A percentile compares a stretch with the other conserved stretches of the same genome.
phyloP scores from a whole-genome alignment of 1,140 invertebrate genomes.

The Papilio dardanus region DNA sequence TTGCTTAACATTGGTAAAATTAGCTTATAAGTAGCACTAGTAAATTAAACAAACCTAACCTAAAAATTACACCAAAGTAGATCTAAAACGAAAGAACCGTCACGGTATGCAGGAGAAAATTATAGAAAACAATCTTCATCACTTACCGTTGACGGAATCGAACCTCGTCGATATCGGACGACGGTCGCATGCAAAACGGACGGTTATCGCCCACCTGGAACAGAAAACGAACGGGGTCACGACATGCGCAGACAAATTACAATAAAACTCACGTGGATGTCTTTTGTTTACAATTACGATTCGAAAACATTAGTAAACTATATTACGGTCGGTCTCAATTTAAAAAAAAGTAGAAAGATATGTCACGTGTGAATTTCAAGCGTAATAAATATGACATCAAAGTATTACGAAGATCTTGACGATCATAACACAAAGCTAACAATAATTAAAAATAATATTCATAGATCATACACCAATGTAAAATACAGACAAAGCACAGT shows the following conservation, averaged over 20 bases:
- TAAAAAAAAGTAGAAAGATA: too few species aligned
- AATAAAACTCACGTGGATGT: background rate
- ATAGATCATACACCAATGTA: too few species aligned
- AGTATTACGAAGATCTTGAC: too few species aligned
- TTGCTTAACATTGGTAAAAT: too few species aligned
- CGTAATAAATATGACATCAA: too few species aligned
- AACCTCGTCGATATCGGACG: constrained; percentile 48
- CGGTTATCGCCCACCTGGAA: constrained; percentile 56
- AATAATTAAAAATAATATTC: too few species aligned
- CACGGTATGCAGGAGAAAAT: constrained; percentile 63
- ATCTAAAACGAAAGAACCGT: constrained; percentile 53
- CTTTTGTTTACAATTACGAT: background rate
- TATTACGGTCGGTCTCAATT: background rate
- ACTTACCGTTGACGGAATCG: constrained; percentile 50
- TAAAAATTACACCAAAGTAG: background rate
- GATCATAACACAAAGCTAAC: too few species aligned
- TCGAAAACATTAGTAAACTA: background rate
- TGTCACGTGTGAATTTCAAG: too few species aligned
- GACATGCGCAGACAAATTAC: background rate
- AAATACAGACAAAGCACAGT: too few species aligned
- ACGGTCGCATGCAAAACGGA: constrained; percentile 50
- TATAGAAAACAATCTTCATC: constrained; percentile 56
- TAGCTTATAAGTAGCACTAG: too few species aligned
- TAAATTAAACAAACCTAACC: background rate
- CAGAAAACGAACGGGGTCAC: constrained; percentile 39